A percentile compares a stretch with the other conserved stretches of the same genome.
Evolutionary conservation across 2,888 invertebrate species (phyloP).

Genomic region (Epistrophella euchroma): DNA sequence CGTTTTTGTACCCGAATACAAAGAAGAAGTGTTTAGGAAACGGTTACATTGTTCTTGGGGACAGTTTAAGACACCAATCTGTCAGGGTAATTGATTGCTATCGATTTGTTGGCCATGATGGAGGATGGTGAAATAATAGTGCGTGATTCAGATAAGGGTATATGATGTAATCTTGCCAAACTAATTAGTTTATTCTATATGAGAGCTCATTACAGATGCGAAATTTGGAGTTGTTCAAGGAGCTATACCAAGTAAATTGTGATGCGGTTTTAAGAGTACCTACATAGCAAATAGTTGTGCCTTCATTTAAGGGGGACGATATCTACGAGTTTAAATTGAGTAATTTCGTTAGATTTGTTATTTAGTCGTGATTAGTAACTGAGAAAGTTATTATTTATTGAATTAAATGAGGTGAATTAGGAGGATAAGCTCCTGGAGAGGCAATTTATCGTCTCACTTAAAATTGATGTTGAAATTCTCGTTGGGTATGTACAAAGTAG

Average conservation of each 20-base stretch:
- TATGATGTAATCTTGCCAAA: conserved; percentile 61
- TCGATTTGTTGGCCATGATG: conserved; percentile 64
- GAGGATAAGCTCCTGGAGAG: conserved; percentile 34
- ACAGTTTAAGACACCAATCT: conserved; percentile 75
- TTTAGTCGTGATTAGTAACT: conserved; percentile 43
- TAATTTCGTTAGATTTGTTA: conserved; percentile 60
- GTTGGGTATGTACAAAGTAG: too few relatives aligned
- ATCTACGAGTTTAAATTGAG: conserved; percentile 24
- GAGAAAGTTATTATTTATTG: conserved; percentile 44
- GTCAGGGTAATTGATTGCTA: conserved; percentile 73
- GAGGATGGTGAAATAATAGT: conserved; percentile 52
- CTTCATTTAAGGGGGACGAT: not conserved
- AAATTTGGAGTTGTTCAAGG: conserved; percentile 25
- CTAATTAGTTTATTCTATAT: conserved; percentile 64
- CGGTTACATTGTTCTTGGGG: conserved; percentile 68
- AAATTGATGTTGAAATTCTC: not conserved
- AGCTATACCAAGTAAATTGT: conserved; percentile 27
- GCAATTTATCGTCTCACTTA: conserved; percentile 9
- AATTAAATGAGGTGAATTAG: conserved; percentile 58
- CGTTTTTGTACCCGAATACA: conserved; percentile 53
- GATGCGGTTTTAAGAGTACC: conserved; percentile 32
- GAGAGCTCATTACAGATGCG: conserved; percentile 58
- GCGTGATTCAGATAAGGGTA: conserved; percentile 38
- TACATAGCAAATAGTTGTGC: conserved; percentile 12
- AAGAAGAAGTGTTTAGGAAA: conserved; percentile 54